Evolutionary conservation across 2,888 invertebrate genomes (phyloP).

Genomic region (Rhorus exstirpatorius): DNA sequence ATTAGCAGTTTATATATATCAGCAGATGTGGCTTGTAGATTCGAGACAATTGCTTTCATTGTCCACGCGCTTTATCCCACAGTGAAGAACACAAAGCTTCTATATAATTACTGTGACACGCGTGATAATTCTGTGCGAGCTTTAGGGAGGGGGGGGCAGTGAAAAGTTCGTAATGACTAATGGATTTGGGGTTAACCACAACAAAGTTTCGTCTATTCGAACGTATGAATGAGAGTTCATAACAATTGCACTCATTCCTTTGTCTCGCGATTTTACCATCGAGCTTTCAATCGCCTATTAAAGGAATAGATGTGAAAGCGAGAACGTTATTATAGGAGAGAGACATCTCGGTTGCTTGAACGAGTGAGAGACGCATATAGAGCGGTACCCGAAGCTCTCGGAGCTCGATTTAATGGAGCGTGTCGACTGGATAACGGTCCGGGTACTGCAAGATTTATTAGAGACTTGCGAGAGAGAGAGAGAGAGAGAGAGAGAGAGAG

Average conservation of each 20-base stretch:
- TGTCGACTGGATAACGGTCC: slow-evolving; percentile 78
- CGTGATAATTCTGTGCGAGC: slow-evolving; percentile 39
- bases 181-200: slow-evolving; percentile 27
- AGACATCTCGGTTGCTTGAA: slow-evolving; percentile 7
- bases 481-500: slow-evolving; percentile 16
- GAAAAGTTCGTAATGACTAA: slow-evolving; percentile 43
- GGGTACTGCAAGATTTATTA: slow-evolving; percentile 79
- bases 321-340: background rate
- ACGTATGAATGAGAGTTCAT: slow-evolving; percentile 4
- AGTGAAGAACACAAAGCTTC: slow-evolving; percentile 12
- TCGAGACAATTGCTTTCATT: slow-evolving; percentile 18
- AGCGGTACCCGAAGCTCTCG: background rate
- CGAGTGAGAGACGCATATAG: slow-evolving; percentile 8
- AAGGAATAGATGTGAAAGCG: slow-evolving; percentile 31
- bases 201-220: slow-evolving; percentile 42
- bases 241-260: slow-evolving; percentile 55
- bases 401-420: slow-evolving; percentile 80
- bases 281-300: slow-evolving; percentile 47
- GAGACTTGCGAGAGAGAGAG: slow-evolving; percentile 64
- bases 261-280: slow-evolving; percentile 33
- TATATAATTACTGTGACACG: slow-evolving; percentile 47
- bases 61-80: background rate
- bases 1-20: too few relatives aligned
- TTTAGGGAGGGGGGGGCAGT: background rate
- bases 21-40: background rate